Percentiles rank a stretch among this genome's conserved stretches.
Evolutionary conservation across 1,140 invertebrate genomes (phyloP).

Genomic region (Dendroctonus valens): DNA sequence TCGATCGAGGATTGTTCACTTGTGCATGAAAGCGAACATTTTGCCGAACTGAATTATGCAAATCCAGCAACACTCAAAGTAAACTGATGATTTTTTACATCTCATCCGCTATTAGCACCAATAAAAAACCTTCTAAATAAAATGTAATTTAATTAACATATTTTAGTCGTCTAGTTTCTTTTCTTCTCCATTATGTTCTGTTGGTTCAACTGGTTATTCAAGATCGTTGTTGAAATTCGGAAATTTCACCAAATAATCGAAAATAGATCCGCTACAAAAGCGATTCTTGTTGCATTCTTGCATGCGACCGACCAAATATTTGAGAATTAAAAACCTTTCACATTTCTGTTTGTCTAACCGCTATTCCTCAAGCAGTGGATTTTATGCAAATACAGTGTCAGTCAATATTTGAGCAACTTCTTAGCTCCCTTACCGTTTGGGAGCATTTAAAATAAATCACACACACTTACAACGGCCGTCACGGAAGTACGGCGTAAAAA

Average conservation of each 20-base stretch:
- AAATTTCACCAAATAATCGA: constrained; percentile 7
- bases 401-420: constrained; percentile 20
- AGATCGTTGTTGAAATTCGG: background rate
- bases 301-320: constrained; percentile 12
- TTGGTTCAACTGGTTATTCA: background rate
- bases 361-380: constrained; percentile 17
- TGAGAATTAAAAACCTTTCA: constrained; percentile 25
- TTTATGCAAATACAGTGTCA: constrained; percentile 13
- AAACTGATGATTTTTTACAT: too few relatives aligned
- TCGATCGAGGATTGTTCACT: too few relatives aligned
- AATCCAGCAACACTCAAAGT: too few relatives aligned
- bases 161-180: background rate
- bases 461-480: background rate
- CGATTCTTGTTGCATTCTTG: constrained; percentile 7
- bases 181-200: constrained; percentile 1
- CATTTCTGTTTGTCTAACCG: constrained; percentile 24
- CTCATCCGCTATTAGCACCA: too few relatives aligned
- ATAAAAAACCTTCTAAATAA: too few relatives aligned
- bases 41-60: too few relatives aligned
- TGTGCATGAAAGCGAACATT: too few relatives aligned
- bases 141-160: too few relatives aligned
- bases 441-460: constrained; percentile 21
- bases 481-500: background rate
- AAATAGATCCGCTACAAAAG: background rate
- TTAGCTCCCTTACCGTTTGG: constrained; percentile 18